phyloP scores from a whole-genome alignment of 2,113 vertebrate species.

The Butorides virescens region DNA sequence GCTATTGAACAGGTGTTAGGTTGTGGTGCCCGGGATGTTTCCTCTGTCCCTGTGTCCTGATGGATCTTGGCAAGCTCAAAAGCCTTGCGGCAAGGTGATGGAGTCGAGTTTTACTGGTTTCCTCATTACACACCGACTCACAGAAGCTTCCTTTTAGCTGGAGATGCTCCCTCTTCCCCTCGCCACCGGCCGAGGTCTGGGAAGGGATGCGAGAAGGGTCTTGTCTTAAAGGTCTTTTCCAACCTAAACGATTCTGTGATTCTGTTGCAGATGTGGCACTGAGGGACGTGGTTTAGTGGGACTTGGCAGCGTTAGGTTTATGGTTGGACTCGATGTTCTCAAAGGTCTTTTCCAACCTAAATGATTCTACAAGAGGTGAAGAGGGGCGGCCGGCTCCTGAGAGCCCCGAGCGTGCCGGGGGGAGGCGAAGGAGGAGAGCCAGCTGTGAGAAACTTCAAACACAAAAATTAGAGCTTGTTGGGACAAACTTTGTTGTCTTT shows the following conservation, averaged over 20 bases:
- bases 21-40: neutral
- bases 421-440: neutral
- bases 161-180: neutral
- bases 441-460: neutral
- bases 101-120: neutral
- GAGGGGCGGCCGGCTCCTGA: accelerated
- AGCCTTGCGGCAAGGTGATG: neutral
- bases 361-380: too few species aligned
- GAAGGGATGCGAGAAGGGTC: neutral
- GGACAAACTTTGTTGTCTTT: neutral
- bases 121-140: accelerated
- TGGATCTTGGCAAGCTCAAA: neutral
- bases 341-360: neutral
- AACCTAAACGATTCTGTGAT: neutral
- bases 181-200: neutral
- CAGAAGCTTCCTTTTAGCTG: neutral
- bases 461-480: accelerated
- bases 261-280: neutral
- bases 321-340: neutral
- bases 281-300: neutral
- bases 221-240: neutral
- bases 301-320: neutral
- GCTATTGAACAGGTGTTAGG: accelerated
- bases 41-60: neutral
- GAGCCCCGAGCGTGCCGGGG: accelerated